Percentiles rank a stretch among this genome's conserved stretches.
Conservation (phyloP, 2,888 invertebrate genomes). For the Lycophotia porphyrea region DNA sequence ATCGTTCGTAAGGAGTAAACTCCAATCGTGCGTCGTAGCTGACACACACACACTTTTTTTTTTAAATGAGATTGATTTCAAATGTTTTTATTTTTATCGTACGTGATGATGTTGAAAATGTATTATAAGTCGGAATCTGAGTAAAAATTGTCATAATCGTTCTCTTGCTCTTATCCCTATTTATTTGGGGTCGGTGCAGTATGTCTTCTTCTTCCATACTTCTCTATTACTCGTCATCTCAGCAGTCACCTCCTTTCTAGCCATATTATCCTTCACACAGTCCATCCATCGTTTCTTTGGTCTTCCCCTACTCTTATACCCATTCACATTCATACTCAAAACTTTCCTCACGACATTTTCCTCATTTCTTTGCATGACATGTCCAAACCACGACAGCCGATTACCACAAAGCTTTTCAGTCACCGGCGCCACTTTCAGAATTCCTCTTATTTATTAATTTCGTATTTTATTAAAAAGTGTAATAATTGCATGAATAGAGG, state of each 20-base stretch:
- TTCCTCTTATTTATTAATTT: too few relatives aligned
- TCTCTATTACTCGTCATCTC: too few relatives aligned
- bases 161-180: too few relatives aligned
- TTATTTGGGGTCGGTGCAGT: too few relatives aligned
- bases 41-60: too few relatives aligned
- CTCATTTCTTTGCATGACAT: background rate
- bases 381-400: background rate
- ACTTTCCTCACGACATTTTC: background rate
- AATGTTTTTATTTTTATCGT: background rate
- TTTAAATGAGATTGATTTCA: background rate
- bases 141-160: background rate
- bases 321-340: background rate
- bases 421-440: background rate
- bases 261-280: too few relatives aligned
- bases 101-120: background rate
- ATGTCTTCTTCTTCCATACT: too few relatives aligned
- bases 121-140: background rate
- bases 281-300: too few relatives aligned
- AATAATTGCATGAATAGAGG: background rate
- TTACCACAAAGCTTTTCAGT: background rate
- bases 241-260: too few relatives aligned
- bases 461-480: background rate
- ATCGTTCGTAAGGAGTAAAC: too few relatives aligned
- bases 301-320: background rate
- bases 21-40: too few relatives aligned